Conservation (phyloP, 2,888 invertebrate species). For the Elaeidobius kamerunicus region DNA sequence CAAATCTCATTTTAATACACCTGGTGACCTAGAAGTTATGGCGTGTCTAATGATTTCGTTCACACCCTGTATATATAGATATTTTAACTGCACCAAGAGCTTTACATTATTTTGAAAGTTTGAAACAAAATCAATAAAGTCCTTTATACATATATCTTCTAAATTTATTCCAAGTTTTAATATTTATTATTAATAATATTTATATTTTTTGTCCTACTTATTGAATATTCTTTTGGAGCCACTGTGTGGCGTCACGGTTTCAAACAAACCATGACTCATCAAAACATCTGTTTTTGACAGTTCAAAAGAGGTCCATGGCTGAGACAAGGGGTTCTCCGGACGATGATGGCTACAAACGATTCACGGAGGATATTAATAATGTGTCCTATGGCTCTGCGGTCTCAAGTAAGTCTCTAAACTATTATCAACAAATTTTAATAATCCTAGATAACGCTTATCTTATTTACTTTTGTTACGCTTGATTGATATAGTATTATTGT, state of each 20-base stretch:
- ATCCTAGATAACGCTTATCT: constrained; percentile 18
- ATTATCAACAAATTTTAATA: background rate
- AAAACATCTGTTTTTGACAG: constrained; percentile 30
- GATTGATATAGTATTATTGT: too few species aligned
- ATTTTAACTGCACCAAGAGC: background rate
- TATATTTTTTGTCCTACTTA: background rate
- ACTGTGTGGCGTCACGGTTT: background rate
- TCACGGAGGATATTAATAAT: constrained; percentile 56
- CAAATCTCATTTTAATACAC: too few species aligned
- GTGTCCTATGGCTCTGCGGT: constrained; percentile 61
- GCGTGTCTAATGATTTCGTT: too few species aligned
- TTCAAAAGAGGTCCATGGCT: constrained; percentile 35
- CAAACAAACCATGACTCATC: constrained; percentile 8
- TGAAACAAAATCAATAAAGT: background rate
- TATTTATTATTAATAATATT: background rate
- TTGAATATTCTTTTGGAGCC: background rate
- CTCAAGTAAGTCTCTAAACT: constrained; percentile 54
- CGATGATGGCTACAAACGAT: constrained; percentile 63
- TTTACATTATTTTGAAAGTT: background rate
- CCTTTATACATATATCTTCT: background rate
- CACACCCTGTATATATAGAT: background rate
- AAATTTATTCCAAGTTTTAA: too few species aligned
- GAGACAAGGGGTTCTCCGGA: constrained; percentile 49
- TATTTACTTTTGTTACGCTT: constrained; percentile 16
- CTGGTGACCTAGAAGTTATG: too few species aligned